Conservation (phyloP, 2,113 vertebrate species). For the Antechinus stuartii region DNA sequence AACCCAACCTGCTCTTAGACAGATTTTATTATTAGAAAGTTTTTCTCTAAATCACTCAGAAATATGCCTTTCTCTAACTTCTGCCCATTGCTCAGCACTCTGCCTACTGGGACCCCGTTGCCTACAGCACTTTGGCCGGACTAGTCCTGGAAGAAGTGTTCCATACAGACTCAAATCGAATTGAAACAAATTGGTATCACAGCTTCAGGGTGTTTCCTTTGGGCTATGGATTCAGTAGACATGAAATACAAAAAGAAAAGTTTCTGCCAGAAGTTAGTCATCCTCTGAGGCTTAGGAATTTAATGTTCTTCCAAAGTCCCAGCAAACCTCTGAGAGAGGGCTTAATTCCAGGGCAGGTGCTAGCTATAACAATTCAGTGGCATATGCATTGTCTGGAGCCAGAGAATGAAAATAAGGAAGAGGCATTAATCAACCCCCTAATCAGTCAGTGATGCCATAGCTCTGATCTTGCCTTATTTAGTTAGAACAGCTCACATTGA, state of each 20-base stretch:
- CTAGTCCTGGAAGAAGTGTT: background rate
- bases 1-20: background rate
- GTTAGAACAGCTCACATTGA: constrained; percentile 80
- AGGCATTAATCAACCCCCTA: constrained; percentile 85
- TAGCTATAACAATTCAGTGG: constrained; percentile 69
- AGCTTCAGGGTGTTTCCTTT: constrained; percentile 41
- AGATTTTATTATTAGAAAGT: background rate
- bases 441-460: constrained; percentile 85
- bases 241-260: constrained; percentile 54
- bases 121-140: background rate
- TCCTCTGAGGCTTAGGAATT: constrained; percentile 44
- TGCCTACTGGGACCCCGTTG: background rate
- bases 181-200: constrained; percentile 36
- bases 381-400: constrained; percentile 79
- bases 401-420: constrained; percentile 83
- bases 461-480: constrained; percentile 80
- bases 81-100: background rate
- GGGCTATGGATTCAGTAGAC: constrained; percentile 24
- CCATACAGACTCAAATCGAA: background rate
- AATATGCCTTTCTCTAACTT: background rate
- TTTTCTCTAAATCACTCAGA: background rate
- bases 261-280: constrained; percentile 57
- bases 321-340: constrained; percentile 57
- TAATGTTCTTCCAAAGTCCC: constrained; percentile 34
- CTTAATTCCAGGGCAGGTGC: constrained; percentile 70